Base-by-base conservation (phyloP, 2,113 vertebrate species). In the Ammodytes dubius region DNA sequence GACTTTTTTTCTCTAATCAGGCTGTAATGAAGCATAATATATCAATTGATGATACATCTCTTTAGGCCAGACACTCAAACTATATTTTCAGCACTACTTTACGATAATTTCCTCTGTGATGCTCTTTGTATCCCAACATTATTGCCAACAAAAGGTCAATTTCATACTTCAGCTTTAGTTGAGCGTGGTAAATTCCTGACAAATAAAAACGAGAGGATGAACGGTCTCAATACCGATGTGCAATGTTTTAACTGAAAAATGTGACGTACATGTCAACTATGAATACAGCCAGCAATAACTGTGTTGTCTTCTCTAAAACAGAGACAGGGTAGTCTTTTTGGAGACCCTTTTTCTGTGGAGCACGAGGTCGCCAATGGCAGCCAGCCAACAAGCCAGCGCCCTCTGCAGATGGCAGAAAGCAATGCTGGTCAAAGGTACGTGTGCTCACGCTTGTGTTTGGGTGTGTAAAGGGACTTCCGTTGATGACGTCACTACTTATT, bases 311-410 rank as follows among this genome's bases (percentile, higher is more conserved):
- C 2, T 67, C 8, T 27, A 7, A 17, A 27, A 79, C 76, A 85
- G 87, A 77, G 87, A 52, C 79, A 83, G 7, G 72, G 47, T 0
- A 81, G 76, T 77, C 49, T 83, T 8, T 83, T 74, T 67, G 76
- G 80, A 54, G 83, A 88, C 15, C 83, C 72, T 7, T 88, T 88
- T 12, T 54, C 59, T 56, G 67, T 27, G 9, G 87, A 82, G 4
- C 11, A 14, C 14, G 81, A 84, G 0, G 1, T 15, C 0, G 74
- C 70, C 7, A 19, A 14, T 49, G 9, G 14, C 13, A 60, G 4
- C 72, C 84, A 74, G 65, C 64, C 40, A 11, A 66, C 58, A 0
- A 60, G 27, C 42, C 83, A 88, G 46, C 60, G 70, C 2, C 79
- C 82, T 3, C 87, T 83, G 14, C 76, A 82, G 59, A 70, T 79